Evolutionary conservation across 64 coral and sea anemone genomes (phyloP), one percentile per base, ranked within the genome.

Genomic region (Anthopleura sola): DNA sequence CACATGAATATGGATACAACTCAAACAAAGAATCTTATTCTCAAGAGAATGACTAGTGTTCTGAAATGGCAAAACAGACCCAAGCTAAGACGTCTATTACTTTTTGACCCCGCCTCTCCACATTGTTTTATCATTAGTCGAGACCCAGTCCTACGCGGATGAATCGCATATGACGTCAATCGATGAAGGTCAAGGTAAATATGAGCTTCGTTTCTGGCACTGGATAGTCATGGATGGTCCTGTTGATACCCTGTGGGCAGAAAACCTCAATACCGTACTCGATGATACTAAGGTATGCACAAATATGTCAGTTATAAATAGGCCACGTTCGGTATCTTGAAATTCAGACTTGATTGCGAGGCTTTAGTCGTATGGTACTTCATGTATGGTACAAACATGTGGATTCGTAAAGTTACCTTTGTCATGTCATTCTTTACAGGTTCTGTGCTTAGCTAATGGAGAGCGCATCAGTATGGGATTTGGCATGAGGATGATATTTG

Each of bases 191-290:
- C 86, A 55, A 3, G 23, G 50, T 1, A 28, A 28, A 46, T 33
- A 55, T 68, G 88, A 21, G 17, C 47, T 50, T 48, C 76, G 66
- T 57, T 60, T 86, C 37, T 98, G 95, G 95, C 71, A 88, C 56
- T 98, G 95, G 95, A 91, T 98, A 78, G 92, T 98, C 1, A 88
- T 98, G 88, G 95, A 98, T 49, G 95, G 95, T 53, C 95, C 95
- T 49, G 95, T 98, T 26, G 95, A 98, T 44, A 98, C 92, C 5
- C 86, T 94, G 1, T 98, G 95, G 95, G 90, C 91, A 47, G 95
- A 98, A 40, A 98, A 94, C 62, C 89, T 98, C 6, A 98, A 98
- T 66, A 91, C 95, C 46, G 95, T 98, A 18, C 78, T 98, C 23
- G 95, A 98, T 91, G 95, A 98, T 28, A 91, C 95, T 12, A 98